A percentile compares a stretch with the other conserved stretches of the same genome.
These are phyloP conservation scores for Channa striata DNA, from an alignment of 2,797 vertebrate species.

Conservation along the genomic window DNA sequence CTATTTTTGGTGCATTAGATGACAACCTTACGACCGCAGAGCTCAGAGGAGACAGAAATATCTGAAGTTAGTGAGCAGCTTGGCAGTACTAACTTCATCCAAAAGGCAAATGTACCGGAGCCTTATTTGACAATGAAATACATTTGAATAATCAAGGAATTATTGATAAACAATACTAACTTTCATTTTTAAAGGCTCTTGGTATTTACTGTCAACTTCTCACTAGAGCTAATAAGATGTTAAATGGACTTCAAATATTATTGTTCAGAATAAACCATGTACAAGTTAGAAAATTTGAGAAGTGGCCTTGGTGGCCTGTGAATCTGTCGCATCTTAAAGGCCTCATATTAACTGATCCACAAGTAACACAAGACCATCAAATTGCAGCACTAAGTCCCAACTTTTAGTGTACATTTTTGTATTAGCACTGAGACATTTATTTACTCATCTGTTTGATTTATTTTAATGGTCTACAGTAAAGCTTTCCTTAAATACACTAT, in stretches of 20 bases:
- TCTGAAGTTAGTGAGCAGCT: slow-evolving; percentile 6
- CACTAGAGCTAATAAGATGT: slow-evolving; percentile 49
- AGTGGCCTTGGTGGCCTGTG: neutral
- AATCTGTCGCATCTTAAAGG: slow-evolving; percentile 1
- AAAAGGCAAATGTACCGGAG: neutral
- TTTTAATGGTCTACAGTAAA: neutral
- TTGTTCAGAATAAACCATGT: slow-evolving; percentile 6
- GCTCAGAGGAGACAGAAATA: slow-evolving; percentile 4
- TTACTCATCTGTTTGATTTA: neutral
- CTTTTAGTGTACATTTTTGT: neutral
- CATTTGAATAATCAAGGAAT: slow-evolving; percentile 43
- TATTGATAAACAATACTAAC: slow-evolving; percentile 43
- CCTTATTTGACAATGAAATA: slow-evolving; percentile 25
- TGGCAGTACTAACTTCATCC: too few relatives aligned
- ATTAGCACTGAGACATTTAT: neutral
- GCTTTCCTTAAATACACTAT: too few relatives aligned
- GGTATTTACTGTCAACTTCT: slow-evolving; percentile 7
- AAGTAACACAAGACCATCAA: too few relatives aligned
- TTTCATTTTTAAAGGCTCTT: slow-evolving; percentile 7
- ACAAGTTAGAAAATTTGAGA: slow-evolving; percentile 5
- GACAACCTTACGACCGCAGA: neutral
- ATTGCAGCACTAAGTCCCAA: too few relatives aligned
- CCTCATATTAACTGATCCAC: slow-evolving; percentile 12
- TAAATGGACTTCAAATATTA: slow-evolving; percentile 20
- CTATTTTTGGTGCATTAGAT: neutral